phyloP scores from a whole-genome alignment of 1,140 invertebrate species.

The Cherax quadricarinatus region DNA sequence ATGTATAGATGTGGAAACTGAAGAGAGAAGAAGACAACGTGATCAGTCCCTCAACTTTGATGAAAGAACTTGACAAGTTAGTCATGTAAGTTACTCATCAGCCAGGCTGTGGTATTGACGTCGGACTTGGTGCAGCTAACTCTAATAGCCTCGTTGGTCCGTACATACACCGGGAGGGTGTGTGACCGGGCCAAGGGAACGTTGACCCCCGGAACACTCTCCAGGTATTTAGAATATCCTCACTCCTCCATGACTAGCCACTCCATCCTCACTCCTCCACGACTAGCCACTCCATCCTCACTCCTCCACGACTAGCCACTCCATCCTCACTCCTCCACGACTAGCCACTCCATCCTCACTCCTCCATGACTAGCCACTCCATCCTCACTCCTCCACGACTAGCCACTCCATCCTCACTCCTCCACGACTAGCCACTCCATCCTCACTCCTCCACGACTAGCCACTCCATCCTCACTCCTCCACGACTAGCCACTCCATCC shows the following conservation, averaged over 20 bases:
- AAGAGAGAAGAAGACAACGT: too few relatives aligned
- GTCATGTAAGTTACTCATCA: too few relatives aligned
- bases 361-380: neutral
- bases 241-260: neutral
- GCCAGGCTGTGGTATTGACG: too few relatives aligned
- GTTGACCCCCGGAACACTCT: too few relatives aligned
- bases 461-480: neutral
- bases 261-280: neutral
- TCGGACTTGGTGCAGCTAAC: too few relatives aligned
- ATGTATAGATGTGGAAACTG: too few relatives aligned
- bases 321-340: neutral
- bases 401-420: neutral
- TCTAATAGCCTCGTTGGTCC: too few relatives aligned
- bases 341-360: neutral
- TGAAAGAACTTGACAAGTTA: too few relatives aligned
- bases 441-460: neutral
- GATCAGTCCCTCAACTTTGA: too few relatives aligned
- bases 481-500: neutral
- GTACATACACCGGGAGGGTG: too few relatives aligned
- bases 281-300: neutral
- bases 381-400: neutral
- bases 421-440: neutral
- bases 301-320: neutral
- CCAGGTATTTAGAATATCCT: neutral
- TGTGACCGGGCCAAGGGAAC: too few relatives aligned